A percentile compares a stretch with the other conserved stretches of the same genome.
phyloP scores from a whole-genome alignment of 2,888 invertebrate species.

The Acronicta leporina region DNA sequence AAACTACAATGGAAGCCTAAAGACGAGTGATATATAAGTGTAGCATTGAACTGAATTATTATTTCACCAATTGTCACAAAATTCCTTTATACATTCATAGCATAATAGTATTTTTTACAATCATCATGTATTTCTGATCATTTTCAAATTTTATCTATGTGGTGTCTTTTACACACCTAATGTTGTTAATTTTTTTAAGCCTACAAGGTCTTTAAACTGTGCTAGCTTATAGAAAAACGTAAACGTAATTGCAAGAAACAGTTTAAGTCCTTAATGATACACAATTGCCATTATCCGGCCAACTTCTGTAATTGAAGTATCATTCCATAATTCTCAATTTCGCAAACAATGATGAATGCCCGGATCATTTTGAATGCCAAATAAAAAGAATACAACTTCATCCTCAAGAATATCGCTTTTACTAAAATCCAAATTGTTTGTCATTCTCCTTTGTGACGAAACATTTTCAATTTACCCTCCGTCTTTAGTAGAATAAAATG shows the following conservation, averaged over 20 bases:
- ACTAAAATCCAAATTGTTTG: conserved; percentile 45
- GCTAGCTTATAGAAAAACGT: background rate
- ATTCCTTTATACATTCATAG: no score
- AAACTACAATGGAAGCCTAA: no score
- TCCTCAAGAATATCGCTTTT: conserved; percentile 41
- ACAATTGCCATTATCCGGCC: conserved; percentile 24
- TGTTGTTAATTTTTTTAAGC: background rate
- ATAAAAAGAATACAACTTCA: conserved; percentile 27
- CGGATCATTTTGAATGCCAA: conserved; percentile 15
- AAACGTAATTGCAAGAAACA: conserved; percentile 18
- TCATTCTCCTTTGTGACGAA: conserved; percentile 48
- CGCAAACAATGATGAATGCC: conserved; percentile 36
- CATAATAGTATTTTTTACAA: no score
- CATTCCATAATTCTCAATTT: conserved; percentile 48
- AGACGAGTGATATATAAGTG: no score
- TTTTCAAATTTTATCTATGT: no score
- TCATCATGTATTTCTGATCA: no score
- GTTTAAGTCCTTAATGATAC: conserved; percentile 39
- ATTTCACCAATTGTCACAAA: no score
- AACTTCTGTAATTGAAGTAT: conserved; percentile 39
- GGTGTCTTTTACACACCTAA: background rate
- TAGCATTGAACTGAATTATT: no score
- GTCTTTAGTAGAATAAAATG: conserved; percentile 34
- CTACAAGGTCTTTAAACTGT: background rate
- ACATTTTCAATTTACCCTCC: conserved; percentile 44